Base-by-base conservation (phyloP, 1,140 invertebrate genomes). In the Octopus sinensis region DNA sequence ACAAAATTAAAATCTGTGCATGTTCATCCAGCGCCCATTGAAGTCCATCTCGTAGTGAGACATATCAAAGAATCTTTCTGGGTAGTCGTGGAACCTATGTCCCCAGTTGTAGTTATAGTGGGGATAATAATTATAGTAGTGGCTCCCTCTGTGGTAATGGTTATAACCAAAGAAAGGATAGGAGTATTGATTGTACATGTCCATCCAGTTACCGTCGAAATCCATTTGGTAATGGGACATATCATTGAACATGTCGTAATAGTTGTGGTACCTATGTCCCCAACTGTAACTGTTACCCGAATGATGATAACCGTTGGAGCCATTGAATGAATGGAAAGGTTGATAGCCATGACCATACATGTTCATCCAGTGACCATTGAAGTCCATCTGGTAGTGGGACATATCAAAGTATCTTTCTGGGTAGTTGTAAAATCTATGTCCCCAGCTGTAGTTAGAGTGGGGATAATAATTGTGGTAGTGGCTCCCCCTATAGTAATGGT, bases 381-480 rank as follows among this genome's bases (percentile, higher is more conserved):
- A n/a, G 30, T 73, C 68, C 68, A 73, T 73, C 68, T 73, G 68
- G 17, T 23, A 73, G 68, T 73, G 17, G 13, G 68, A 73, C 68
- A 73, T 73, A 73, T 73, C 68, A 17, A 73, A 73, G 68, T 73
- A 73, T 6, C 68, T 73, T 13, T 73, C 68, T 7, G 68, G 68
- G 13, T 73, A 73, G 68, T 73, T 43, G 30, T 43, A 43, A 43
- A 43, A 43, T 43, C 30, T 43, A 43, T 43, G 30, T 23, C 17
- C 30, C 5, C 30, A 12, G 5, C 68, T 73, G 68, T 17, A n/a
- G 68, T 73, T n/a, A 13, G 17, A 73, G 13, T 73, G 6, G 68
- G 17, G 17, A 17, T 73, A n/a, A 17, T 73, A 73, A 9, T 23
- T 23, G 68, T 13, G 5, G 13, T 73, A 73, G 68, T 73, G 4